Percentiles rank a stretch among this genome's conserved stretches.
Conservation (phyloP, 1,140 invertebrate genomes). For the Drosophila varians region DNA sequence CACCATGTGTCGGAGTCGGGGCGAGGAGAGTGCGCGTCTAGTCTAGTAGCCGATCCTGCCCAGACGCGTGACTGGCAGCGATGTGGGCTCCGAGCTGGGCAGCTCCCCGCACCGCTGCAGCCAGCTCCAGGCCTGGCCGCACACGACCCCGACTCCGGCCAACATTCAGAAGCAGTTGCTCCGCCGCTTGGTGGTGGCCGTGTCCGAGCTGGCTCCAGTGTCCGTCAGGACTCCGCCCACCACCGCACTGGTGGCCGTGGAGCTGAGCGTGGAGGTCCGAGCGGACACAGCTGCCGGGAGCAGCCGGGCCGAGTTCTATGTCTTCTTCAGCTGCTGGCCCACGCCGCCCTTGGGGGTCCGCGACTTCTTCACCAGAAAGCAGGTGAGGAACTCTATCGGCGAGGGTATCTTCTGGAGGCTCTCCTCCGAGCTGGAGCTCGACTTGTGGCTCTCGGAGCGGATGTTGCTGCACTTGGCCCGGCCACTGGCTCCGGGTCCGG, state of each 20-base stretch:
- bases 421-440: constrained; percentile 76
- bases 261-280: constrained; percentile 33
- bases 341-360: constrained; percentile 53
- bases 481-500: constrained; percentile 55
- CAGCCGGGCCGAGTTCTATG: constrained; percentile 73
- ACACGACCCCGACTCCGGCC: constrained; percentile 71
- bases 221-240: constrained; percentile 2
- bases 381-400: constrained; percentile 80
- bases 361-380: constrained; percentile 77
- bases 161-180: constrained; percentile 81
- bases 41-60: constrained; percentile 66
- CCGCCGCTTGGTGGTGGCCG: constrained; percentile 56
- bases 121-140: constrained; percentile 66
- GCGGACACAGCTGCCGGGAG: constrained; percentile 40
- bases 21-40: constrained; percentile 38
- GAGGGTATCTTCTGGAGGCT: constrained; percentile 77
- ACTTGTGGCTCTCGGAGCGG: constrained; percentile 50
- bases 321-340: constrained; percentile 50
- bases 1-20: constrained; percentile 37
- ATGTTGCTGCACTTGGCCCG: constrained; percentile 59
- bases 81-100: constrained; percentile 65
- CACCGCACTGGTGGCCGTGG: constrained; percentile 18
- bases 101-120: constrained; percentile 72
- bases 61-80: constrained; percentile 60
- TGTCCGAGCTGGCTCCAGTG: constrained; percentile 6